These are phyloP conservation scores for Heliconius cydno DNA, from an alignment of 2,888 invertebrate genomes.

Conservation along the genomic window DNA sequence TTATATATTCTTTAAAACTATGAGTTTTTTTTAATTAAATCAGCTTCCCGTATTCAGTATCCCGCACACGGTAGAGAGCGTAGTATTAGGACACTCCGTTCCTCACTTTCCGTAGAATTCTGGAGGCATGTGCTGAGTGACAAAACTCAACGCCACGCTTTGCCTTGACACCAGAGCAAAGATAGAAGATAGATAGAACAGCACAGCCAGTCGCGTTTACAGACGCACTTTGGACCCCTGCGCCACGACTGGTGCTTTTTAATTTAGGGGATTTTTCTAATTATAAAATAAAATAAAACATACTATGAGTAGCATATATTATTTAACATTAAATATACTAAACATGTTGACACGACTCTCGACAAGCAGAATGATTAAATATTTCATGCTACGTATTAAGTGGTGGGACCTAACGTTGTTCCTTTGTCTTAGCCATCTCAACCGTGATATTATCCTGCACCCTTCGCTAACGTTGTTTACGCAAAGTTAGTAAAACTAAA, in stretches of 20 bases:
- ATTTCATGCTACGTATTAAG: conserved; percentile 9
- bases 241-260: background rate
- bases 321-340: background rate
- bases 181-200: background rate
- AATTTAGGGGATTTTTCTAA: background rate
- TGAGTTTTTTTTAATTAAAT: background rate
- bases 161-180: background rate
- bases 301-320: background rate
- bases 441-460: conserved; percentile 23
- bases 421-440: conserved; percentile 16
- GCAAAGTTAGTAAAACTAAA: conserved; percentile 1
- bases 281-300: background rate
- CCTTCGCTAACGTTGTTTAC: conserved; percentile 7
- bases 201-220: background rate
- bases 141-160: background rate
- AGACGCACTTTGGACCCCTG: background rate
- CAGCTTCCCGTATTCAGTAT: no score
- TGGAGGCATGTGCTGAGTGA: background rate
- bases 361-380: conserved; percentile 11
- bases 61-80: no score
- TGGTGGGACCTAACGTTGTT: conserved; percentile 12
- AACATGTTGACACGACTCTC: background rate
- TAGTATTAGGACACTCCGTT: no score
- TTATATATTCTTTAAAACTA: background rate
- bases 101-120: background rate